Evolutionary conservation across 2,113 vertebrate genomes (phyloP).

Genomic region (Corapipo altera): DNA sequence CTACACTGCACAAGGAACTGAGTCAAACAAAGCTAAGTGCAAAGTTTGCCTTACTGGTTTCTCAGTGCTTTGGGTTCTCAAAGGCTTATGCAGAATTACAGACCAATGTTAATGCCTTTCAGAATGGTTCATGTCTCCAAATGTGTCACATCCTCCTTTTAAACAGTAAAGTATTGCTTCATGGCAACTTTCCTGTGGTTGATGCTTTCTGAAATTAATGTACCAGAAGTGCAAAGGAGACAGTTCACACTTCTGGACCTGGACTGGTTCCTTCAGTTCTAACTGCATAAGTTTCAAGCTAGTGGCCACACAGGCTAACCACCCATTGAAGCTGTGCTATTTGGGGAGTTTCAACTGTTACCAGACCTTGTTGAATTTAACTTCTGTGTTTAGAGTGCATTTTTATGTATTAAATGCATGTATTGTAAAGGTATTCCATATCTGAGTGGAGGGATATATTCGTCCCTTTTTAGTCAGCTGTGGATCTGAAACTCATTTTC

Average conservation of each 20-base stretch:
- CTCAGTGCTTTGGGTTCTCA: not conserved
- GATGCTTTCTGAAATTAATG: not conserved
- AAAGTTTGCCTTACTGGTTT: not conserved
- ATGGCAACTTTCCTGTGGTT: not conserved
- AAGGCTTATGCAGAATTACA: not conserved
- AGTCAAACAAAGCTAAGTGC: not conserved
- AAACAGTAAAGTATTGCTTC: not conserved
- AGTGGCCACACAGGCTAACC: not conserved
- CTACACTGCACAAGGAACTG: not conserved
- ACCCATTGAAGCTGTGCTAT: not conserved
- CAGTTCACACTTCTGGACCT: not conserved
- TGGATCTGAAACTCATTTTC: not conserved
- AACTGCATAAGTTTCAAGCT: not conserved
- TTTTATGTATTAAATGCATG: not conserved
- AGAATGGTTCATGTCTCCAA: not conserved
- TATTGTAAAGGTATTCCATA: not conserved
- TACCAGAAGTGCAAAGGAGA: not conserved
- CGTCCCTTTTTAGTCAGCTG: not conserved
- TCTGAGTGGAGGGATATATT: not conserved
- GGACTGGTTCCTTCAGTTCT: not conserved
- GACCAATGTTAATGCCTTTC: not conserved
- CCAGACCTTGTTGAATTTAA: not conserved
- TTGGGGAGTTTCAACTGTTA: not conserved
- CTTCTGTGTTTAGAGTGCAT: not conserved
- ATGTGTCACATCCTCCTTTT: not conserved